Evolutionary conservation across 2,113 vertebrate species (phyloP).

Genomic region (Arvicanthis niloticus): DNA sequence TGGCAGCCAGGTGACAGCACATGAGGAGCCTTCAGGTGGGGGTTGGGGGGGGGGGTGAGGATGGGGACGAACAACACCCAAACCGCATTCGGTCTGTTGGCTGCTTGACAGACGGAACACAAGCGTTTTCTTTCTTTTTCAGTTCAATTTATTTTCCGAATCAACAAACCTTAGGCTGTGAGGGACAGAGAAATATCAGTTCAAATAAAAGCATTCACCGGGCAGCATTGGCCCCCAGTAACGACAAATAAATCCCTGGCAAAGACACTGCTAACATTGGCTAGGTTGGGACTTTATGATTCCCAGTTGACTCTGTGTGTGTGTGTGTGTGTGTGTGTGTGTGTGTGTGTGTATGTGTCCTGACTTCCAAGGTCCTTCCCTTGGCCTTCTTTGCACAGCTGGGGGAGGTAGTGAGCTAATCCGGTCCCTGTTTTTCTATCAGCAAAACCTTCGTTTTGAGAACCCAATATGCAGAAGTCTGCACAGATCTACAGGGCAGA

Average conservation of each 20-base stretch:
- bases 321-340: no score
- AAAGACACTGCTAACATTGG: constrained; percentile 16
- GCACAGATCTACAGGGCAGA: background rate
- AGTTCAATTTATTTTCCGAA: constrained; percentile 65
- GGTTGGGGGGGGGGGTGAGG: background rate
- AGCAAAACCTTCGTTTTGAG: background rate
- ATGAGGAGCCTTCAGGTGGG: constrained; percentile 18
- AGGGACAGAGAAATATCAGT: constrained; percentile 59
- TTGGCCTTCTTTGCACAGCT: background rate
- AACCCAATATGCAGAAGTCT: background rate
- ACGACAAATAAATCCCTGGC: constrained; percentile 68
- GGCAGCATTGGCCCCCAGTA: background rate
- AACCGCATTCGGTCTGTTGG: constrained; percentile 10
- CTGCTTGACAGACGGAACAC: constrained; percentile 62
- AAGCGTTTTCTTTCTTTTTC: constrained; percentile 61
- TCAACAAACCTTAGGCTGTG: constrained; percentile 65
- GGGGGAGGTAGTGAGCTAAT: background rate
- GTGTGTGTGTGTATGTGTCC: background rate
- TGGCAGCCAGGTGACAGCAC: constrained; percentile 56
- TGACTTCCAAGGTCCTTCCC: constrained; percentile 27
- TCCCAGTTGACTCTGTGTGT: background rate
- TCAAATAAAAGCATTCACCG: constrained; percentile 72
- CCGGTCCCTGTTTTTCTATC: background rate
- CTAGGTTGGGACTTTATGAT: background rate
- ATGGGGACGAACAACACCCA: background rate